Base-by-base conservation (phyloP, 2,113 vertebrate species). In the Eptesicus fuscus region DNA sequence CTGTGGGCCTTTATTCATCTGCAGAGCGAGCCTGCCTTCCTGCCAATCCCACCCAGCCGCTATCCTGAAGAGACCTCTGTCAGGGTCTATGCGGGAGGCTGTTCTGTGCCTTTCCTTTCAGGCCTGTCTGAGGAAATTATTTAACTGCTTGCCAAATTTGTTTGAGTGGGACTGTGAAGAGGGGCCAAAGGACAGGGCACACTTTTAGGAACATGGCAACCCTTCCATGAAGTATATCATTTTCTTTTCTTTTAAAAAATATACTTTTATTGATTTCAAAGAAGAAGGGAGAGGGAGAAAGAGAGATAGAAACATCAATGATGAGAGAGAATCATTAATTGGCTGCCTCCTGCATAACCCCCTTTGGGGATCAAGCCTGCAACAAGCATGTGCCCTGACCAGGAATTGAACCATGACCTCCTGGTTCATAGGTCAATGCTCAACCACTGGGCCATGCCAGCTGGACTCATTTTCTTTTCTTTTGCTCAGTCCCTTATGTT, bases 31-130 rank as follows among this genome's bases (percentile, higher is more conserved):
- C 23, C 71, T 76, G n/a, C 69, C 25, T 63, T 1, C 14, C 65
- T 95, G 80, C 93, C 96, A 88, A 20, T 73, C 35, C 91, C 73
- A 90, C 53, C 89, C 73, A 82, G 69, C 84, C 40, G 44, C 77
- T 90, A 65, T 90, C 93, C 95, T 89, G 83, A 85, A 37, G 86
- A 87, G 92, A 91, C 95, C 92, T 92, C 84, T 74, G 35, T 74
- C 51, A 9, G 76, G 74, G 83, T 69, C 59, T 25, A 7, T 14
- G 23, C 0, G 7, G 49, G 89, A 73, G 78, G 65, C 67, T 85
- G 51, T 71, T 88, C 93, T 80, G 42, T 25, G 77, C 37, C 61
- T 83, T 83, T 49, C 87, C 79, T 96, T 86, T 49, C 11, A 37
- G 69, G 79, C 53, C 83, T 67, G 49, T 76, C 63, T 78, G 49